A percentile compares a stretch with the other conserved stretches of the same genome.
Conservation (phyloP, 1,140 invertebrate genomes). For the Coelopa frigida region DNA sequence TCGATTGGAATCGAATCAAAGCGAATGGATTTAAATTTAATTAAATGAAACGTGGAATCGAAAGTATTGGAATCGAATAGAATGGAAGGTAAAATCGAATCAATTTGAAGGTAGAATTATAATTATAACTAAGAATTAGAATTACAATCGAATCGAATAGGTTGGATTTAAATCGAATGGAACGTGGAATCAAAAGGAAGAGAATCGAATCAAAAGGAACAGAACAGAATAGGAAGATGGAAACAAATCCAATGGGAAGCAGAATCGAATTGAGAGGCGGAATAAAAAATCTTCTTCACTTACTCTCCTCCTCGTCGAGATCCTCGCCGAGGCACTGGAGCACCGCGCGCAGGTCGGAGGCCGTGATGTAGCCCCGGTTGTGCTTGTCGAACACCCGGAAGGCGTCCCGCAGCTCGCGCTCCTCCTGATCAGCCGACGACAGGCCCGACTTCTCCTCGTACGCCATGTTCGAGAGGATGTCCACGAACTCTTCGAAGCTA, state of each 20-base stretch:
- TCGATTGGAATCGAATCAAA: neutral
- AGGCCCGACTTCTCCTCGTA: slow-evolving; percentile 52
- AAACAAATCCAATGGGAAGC: neutral
- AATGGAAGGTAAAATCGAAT: slow-evolving; percentile 1
- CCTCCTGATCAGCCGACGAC: slow-evolving; percentile 63
- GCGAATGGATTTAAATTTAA: neutral
- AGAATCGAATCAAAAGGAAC: neutral
- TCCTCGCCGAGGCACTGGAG: slow-evolving; percentile 79
- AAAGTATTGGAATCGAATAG: too few species aligned
- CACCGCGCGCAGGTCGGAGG: slow-evolving; percentile 74
- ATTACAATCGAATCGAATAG: too few species aligned
- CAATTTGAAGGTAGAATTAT: neutral
- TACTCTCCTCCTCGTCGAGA: slow-evolving; percentile 78
- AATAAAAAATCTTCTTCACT: too few species aligned
- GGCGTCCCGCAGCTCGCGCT: slow-evolving; percentile 80
- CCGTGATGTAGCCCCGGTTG: slow-evolving; percentile 78
- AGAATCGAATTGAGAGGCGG: neutral
- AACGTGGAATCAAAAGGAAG: neutral
- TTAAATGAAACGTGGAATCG: neutral
- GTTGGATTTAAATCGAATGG: too few species aligned
- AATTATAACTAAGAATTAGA: too few species aligned
- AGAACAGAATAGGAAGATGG: neutral
- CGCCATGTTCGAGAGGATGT: slow-evolving; percentile 77
- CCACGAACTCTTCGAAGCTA: slow-evolving; percentile 87
- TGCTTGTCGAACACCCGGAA: slow-evolving; percentile 83